These are phyloP conservation scores for Carapus acus DNA, from an alignment of 2,797 vertebrate species.

Conservation along the genomic window DNA sequence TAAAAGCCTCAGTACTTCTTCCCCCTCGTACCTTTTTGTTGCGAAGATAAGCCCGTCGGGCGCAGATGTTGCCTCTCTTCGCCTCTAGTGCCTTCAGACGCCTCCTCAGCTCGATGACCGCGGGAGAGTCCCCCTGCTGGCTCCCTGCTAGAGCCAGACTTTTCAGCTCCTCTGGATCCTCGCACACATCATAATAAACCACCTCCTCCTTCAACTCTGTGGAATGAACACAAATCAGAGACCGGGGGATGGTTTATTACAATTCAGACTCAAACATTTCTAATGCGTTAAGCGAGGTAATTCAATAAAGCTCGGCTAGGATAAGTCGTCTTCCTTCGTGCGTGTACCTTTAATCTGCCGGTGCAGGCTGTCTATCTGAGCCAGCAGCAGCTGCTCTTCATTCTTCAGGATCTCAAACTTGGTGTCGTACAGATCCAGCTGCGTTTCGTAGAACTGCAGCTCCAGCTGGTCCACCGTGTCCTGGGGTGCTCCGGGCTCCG, in stretches of 20 bases:
- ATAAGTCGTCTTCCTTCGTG: too few species aligned
- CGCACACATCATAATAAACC: slow-evolving; percentile 89
- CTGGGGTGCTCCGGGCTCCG: slow-evolving; percentile 28
- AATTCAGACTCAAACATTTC: too few species aligned
- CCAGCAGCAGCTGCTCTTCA: slow-evolving; percentile 87
- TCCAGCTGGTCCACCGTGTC: slow-evolving; percentile 80
- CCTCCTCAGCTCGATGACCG: slow-evolving; percentile 66
- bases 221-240: slow-evolving; percentile 37
- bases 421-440: slow-evolving; percentile 85
- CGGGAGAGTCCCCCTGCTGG: slow-evolving; percentile 43
- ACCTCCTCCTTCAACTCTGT: slow-evolving; percentile 92
- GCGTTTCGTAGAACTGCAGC: slow-evolving; percentile 87
- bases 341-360: slow-evolving; percentile 85
- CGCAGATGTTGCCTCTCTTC: slow-evolving; percentile 81
- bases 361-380: slow-evolving; percentile 80
- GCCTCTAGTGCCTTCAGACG: slow-evolving; percentile 79
- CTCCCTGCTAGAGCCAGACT: slow-evolving; percentile 57
- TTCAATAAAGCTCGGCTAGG: too few species aligned
- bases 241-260: too few species aligned
- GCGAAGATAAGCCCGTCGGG: slow-evolving; percentile 82
- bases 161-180: slow-evolving; percentile 84
- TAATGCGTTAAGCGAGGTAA: too few species aligned
- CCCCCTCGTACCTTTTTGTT: slow-evolving; percentile 81
- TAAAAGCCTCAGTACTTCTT: too few species aligned
- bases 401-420: slow-evolving; percentile 89